Base-by-base conservation (phyloP, 2,888 invertebrate species). In the Bibio marci region DNA sequence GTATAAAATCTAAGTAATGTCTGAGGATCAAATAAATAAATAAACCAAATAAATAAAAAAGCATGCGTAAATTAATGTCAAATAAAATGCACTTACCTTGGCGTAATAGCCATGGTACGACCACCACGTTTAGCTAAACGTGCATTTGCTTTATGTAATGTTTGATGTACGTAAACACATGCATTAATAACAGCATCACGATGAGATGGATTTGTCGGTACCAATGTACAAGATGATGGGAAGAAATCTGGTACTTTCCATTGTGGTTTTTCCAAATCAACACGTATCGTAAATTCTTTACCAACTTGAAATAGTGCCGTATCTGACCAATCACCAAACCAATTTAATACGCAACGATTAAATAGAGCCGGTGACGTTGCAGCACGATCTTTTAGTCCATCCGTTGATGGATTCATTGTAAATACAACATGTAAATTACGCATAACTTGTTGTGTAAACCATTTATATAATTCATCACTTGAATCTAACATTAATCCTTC, bases 271-370 rank as follows among this genome's bases (percentile, higher is more conserved):
- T 97, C 95, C 49, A 98, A 69, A 66, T 98, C 98, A 52, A 98
- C 79, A 49, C 87, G 85, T 49, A 76, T 79, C 13, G 98, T 98
- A 57, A 99, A 94, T 63, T 98, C 97, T 57, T 85, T 83, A 49
- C 94, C 97, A 45, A 94, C 86, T 66, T 91, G 90, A 74, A 82
- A 91, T 25, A 91, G 64, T 0, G 92, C 91, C 3, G 88, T 87
- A 54, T 94, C 91, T 17, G 94, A 91, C 98, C 98, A 99, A 62
- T 99, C 98, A 11, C 98, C 98, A 62, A 98, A 97, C 97, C 97
- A 97, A 63, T 98, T 97, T 50, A 98, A 73, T 11, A 98, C 97
- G 62, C 97, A 98, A 61, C 97, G 77, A 69, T 98, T 99, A 71
- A 98, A 98, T 41, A 98, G 69, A 4, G 98, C 98, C 25, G 98